Conservation (phyloP, 2,113 vertebrate species). For the Tautogolabrus adspersus region DNA sequence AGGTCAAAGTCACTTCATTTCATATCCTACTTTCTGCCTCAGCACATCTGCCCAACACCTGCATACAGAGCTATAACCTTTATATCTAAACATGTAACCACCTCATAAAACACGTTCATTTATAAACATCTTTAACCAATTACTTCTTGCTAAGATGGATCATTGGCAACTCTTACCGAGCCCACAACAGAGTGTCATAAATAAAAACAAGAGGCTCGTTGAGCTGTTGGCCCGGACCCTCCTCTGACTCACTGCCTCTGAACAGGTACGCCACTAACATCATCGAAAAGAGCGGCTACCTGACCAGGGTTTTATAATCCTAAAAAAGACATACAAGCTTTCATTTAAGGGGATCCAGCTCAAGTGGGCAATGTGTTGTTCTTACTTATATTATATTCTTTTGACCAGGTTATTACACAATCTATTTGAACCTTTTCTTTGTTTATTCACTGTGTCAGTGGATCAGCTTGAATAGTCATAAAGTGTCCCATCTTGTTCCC, state of each 20-base stretch:
- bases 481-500: neutral
- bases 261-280: slow-evolving; percentile 88
- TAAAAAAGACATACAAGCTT: neutral
- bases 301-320: neutral
- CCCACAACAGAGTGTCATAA: neutral
- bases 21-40: neutral
- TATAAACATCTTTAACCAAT: slow-evolving; percentile 26
- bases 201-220: neutral
- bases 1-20: neutral
- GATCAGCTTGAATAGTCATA: no score
- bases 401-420: no score
- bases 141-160: neutral
- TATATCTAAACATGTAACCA: slow-evolving; percentile 20
- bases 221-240: no score
- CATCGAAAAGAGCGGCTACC: slow-evolving; percentile 84
- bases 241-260: neutral
- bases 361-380: no score
- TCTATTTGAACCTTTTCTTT: no score
- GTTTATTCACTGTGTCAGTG: no score
- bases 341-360: neutral
- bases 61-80: slow-evolving; percentile 4
- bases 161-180: slow-evolving; percentile 7
- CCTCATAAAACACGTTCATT: slow-evolving; percentile 26
- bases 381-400: no score
- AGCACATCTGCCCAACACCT: slow-evolving; percentile 30